A percentile compares a stretch with the other conserved stretches of the same genome.
Conservation (phyloP, 2,888 invertebrate genomes). For the Harpagoxenus sublaevis region DNA sequence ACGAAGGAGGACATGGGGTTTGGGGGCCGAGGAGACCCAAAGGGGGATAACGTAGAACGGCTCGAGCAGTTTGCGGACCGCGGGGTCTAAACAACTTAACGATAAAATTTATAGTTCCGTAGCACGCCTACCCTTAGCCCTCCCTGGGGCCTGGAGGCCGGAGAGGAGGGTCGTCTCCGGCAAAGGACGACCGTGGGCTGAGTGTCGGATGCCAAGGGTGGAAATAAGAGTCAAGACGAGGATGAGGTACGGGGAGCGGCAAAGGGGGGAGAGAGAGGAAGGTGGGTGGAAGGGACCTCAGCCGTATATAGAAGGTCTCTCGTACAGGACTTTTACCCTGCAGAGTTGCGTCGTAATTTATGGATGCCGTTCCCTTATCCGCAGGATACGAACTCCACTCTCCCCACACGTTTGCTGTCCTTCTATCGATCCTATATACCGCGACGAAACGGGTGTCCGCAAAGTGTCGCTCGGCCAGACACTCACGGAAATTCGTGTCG, state of each 20-base stretch:
- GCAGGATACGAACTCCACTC: constrained; percentile 85
- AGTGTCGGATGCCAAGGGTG: constrained; percentile 55
- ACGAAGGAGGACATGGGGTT: neutral
- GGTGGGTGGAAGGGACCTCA: constrained; percentile 67
- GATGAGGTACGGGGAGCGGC: neutral
- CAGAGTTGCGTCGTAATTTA: constrained; percentile 86
- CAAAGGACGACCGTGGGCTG: constrained; percentile 45
- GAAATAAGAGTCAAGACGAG: constrained; percentile 57
- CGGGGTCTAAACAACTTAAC: constrained; percentile 86
- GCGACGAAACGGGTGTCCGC: constrained; percentile 81
- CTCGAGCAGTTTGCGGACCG: constrained; percentile 82
- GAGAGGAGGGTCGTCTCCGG: constrained; percentile 49
- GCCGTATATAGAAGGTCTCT: constrained; percentile 82
- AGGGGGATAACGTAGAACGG: constrained; percentile 62
- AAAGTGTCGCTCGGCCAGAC: constrained; percentile 60
- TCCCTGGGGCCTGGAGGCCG: constrained; percentile 67
- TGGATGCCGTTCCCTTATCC: constrained; percentile 86
- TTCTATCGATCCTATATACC: constrained; percentile 85
- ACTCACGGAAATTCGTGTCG: constrained; percentile 17
- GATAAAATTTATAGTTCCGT: constrained; percentile 86
- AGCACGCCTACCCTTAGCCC: constrained; percentile 84
- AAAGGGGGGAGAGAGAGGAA: neutral
- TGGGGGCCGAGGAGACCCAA: neutral
- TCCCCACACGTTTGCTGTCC: constrained; percentile 85
- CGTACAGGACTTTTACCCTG: constrained; percentile 86